phyloP scores from a whole-genome alignment of 2,797 vertebrate species.

The Rhabdophis nuchalis region DNA sequence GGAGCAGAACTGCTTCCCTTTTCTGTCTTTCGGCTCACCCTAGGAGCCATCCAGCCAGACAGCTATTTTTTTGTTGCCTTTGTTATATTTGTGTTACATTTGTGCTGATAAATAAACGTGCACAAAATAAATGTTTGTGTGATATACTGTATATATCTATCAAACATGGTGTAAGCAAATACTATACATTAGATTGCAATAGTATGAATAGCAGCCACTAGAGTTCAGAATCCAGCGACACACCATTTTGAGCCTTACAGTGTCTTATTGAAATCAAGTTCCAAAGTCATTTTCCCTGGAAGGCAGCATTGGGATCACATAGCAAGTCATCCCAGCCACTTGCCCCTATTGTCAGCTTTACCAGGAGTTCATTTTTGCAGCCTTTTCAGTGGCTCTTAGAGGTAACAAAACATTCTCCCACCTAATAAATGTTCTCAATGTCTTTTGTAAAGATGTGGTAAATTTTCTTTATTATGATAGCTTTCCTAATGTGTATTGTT shows the following conservation, averaged over 20 bases:
- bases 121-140: no score
- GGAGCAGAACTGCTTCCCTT: no score
- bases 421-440: constrained; percentile 2
- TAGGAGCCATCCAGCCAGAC: no score
- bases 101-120: no score
- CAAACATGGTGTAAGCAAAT: neutral
- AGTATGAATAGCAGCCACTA: neutral
- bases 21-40: no score
- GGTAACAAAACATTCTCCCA: constrained; percentile 7
- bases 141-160: neutral
- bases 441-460: constrained; percentile 25
- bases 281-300: neutral
- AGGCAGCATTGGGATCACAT: neutral
- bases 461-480: neutral
- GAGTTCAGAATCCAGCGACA: neutral
- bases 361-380: neutral
- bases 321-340: neutral
- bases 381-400: neutral
- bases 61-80: no score
- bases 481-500: constrained; percentile 5
- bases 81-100: no score
- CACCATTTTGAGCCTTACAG: neutral
- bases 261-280: neutral
- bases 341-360: neutral
- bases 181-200: neutral